Base-by-base conservation (phyloP, 2,888 invertebrate genomes). In the Trissolcus japonicus region DNA sequence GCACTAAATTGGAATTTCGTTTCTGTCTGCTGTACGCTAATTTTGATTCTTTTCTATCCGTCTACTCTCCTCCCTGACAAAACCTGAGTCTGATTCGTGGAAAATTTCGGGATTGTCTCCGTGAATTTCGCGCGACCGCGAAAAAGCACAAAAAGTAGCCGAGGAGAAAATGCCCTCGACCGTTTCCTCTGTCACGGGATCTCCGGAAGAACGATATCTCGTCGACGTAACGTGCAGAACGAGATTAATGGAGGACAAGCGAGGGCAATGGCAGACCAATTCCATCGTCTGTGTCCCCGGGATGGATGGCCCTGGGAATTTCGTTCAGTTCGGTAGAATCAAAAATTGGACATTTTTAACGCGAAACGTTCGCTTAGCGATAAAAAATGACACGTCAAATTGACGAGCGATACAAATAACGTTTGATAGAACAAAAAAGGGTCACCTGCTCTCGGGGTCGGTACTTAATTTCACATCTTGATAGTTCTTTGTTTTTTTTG, bases 201-300 rank as follows among this genome's bases (percentile, higher is more conserved):
- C 55, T 63, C 73, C 65, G 69, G 69, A 78, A 74, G 74, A 78
- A 66, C 74, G 78, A 74, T 78, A 78, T 69, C 78, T 66, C 72
- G 77, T 65, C 55, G 77, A 73, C 57, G 63, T 51, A 60, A 73
- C 61, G 65, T 61, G 78, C 66, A 69, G 78, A 78, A 74, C 66
- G 69, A 78, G 78, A 78, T 78, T 78, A 78, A 78, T 78, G 78
- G 69, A 66, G 62, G 54, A 63, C 66, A 48, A 29, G 68, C 59
- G 50, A 68, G 77, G 53, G 54, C 69, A 61, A 66, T 60, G 73
- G 59, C 41, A 40, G 63, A 48, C 53, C 65, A 50, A 66, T 60
- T 66, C 16, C 54, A 4, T 14, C 3, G 29, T 19, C 11, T 14
- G 55, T 63, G 51, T 41, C 16, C 9, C 50, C 40, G 53, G 43